phyloP scores from a whole-genome alignment of 1,140 invertebrate genomes.

The Pachypeltis micranthus region DNA sequence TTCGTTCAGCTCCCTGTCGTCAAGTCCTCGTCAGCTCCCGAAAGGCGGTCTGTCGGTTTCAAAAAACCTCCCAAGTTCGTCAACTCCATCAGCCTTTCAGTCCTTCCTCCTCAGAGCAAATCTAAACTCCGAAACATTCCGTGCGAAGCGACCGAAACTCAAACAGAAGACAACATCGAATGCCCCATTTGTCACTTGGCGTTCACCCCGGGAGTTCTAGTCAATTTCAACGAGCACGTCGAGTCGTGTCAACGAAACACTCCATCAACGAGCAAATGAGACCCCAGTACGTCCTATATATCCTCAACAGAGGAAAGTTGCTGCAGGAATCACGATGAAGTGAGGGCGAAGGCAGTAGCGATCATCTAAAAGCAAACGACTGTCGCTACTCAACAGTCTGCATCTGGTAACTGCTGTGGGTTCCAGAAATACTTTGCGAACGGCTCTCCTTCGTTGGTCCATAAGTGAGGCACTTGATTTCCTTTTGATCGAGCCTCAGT shows the following conservation, averaged over 20 bases:
- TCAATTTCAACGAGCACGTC: conserved; percentile 32
- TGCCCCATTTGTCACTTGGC: conserved; percentile 30
- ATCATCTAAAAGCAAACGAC: too few relatives aligned
- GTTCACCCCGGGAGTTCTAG: conserved; percentile 29
- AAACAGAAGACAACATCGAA: conserved; percentile 28
- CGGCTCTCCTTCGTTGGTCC: too few relatives aligned
- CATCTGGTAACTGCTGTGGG: too few relatives aligned
- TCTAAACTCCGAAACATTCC: background rate
- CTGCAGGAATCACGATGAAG: too few relatives aligned
- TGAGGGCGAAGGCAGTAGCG: too few relatives aligned
- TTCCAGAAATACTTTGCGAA: too few relatives aligned
- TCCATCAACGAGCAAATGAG: background rate
- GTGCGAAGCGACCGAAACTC: conserved; percentile 22
- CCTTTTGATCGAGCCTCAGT: too few relatives aligned
- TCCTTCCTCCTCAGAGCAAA: conserved; percentile 7
- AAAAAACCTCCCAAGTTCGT: conserved; percentile 13
- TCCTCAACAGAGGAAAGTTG: too few relatives aligned
- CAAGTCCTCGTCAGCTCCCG: conserved; percentile 24
- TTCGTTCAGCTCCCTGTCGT: conserved; percentile 21
- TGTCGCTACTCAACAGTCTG: too few relatives aligned
- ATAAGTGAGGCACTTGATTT: too few relatives aligned
- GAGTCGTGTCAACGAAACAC: conserved; percentile 25
- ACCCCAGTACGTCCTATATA: too few relatives aligned
- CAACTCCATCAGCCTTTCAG: conserved; percentile 12
- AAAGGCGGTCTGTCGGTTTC: conserved; percentile 9